phyloP scores from a whole-genome alignment of 2,888 invertebrate genomes.

The Sepiola atlantica region DNA sequence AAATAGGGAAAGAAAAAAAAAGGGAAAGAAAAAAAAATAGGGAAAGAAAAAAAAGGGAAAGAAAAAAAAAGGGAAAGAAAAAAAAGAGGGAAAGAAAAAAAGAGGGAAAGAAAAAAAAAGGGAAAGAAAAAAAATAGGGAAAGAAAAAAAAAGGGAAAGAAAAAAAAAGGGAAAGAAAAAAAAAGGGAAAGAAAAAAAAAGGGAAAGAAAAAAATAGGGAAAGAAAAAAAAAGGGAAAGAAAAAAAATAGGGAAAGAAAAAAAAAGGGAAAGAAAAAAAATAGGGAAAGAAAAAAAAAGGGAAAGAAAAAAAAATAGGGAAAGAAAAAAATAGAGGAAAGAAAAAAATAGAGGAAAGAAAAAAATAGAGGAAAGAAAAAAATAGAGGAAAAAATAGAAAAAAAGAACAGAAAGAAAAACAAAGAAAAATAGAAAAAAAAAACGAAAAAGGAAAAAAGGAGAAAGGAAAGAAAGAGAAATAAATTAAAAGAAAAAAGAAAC shows the following conservation, averaged over 20 bases:
- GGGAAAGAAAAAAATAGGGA: not conserved
- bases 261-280: not conserved
- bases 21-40: not conserved
- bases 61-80: not conserved
- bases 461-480: no score
- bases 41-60: not conserved
- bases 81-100: not conserved
- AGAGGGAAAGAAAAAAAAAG: not conserved
- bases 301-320: not conserved
- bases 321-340: no score
- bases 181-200: no score
- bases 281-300: not conserved
- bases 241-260: not conserved
- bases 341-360: no score
- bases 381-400: no score
- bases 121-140: not conserved
- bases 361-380: no score
- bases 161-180: not conserved
- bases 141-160: not conserved
- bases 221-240: not conserved
- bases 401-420: no score
- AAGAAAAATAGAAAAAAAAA: no score
- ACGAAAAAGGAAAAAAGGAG: no score
- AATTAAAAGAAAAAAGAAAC: no score
- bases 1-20: not conserved